Conservation (phyloP, 1,140 invertebrate species). For the Leptonema lineaticorne region DNA sequence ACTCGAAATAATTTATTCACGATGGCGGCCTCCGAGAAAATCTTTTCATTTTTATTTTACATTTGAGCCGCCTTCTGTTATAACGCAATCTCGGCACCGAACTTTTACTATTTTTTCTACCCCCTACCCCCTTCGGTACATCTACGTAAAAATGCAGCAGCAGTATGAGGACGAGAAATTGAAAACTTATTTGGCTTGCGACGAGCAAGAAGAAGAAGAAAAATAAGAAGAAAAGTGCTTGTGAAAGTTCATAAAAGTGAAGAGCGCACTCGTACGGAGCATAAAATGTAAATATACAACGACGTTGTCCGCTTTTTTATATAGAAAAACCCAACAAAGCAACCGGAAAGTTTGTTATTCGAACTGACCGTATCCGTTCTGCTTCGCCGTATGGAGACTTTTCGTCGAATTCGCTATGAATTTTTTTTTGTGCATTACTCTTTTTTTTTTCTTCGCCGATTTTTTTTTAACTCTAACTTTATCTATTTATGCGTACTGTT, state of each 20-base stretch:
- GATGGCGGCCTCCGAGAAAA: not conserved
- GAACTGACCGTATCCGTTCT: too few species aligned
- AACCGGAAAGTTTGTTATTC: constrained; percentile 17
- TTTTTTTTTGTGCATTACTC: too few species aligned
- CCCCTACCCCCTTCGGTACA: too few species aligned
- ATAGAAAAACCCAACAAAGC: not conserved
- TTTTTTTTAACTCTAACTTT: too few species aligned
- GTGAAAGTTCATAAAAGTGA: constrained; percentile 29
- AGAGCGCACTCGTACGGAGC: constrained; percentile 22
- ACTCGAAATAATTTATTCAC: too few species aligned
- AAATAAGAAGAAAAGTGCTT: constrained; percentile 18
- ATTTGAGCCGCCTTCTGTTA: constrained; percentile 36
- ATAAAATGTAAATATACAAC: constrained; percentile 25
- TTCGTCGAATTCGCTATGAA: too few species aligned
- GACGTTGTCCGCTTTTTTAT: constrained; percentile 3
- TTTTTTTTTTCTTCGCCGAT: too few species aligned
- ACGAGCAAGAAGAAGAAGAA: too few species aligned
- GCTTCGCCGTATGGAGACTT: too few species aligned
- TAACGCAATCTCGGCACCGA: constrained; percentile 33
- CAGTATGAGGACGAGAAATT: constrained; percentile 14
- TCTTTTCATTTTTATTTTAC: constrained; percentile 39
- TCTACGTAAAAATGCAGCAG: not conserved
- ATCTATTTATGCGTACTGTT: too few species aligned
- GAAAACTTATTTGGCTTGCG: constrained; percentile 25
- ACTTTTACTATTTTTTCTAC: constrained; percentile 38